Evolutionary conservation across 2,113 vertebrate species (phyloP), one percentile per base, ranked within the genome.

Genomic region (Myrmecophaga tridactyla): DNA sequence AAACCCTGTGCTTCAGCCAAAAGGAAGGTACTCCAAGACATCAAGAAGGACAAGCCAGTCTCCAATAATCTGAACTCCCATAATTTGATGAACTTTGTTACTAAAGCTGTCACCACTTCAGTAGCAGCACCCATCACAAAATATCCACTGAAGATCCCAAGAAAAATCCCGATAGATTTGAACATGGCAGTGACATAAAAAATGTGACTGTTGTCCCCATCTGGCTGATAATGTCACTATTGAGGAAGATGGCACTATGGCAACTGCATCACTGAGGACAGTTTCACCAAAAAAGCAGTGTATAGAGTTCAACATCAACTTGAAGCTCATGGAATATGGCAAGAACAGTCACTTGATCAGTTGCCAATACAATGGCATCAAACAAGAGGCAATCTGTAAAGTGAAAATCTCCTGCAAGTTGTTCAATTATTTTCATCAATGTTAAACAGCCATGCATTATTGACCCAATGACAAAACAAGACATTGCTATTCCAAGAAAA

Each of bases 1-100:
- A 99, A 99, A 83, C 99, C 99, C 94, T 99, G 99, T 0, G 99
- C 99, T 97, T 99, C 99, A 0, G 99, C 99, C 98, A 99, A 97
- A 39, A 99, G 99, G 94, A 99, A 99, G 0, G 99, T 99, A 97
- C 99, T 99, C 99, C 99, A 99, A 43, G 99, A 99, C 99, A 99
- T 99, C 97, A 99, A 95, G 98, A 99, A 99, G 97, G 99, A 99
- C 82, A 99, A 97, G 8, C 99, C 99, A 0, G 99, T 99, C 98
- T 99, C 99, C 98, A 99, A 96, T 96, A 99, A 97, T 0, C 98
- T 99, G 98, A 99, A 99, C 96, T 99, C 99, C 31, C 99, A 98
- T 92, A 99, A 98, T 90, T 99, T 99, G 69, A 99, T 99, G 97
- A 99, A 99, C 95, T 99, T 99, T 41, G 99, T 99, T 97, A 99